These are phyloP conservation scores for Adineta ricciae DNA, from an alignment of 2,888 invertebrate species.

Conservation along the genomic window DNA sequence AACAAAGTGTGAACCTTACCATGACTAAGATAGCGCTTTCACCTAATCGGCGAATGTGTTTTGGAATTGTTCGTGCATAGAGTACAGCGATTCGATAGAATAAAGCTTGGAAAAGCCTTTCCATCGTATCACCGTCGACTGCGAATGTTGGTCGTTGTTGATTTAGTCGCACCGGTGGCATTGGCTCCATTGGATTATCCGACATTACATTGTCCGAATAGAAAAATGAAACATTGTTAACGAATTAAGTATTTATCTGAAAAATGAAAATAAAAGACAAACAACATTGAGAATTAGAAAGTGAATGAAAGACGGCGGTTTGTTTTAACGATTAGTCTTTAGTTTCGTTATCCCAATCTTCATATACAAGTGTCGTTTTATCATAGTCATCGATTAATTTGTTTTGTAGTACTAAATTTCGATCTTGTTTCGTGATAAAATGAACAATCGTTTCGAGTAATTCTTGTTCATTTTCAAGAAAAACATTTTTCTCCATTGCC, in stretches of 20 bases:
- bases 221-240: background rate
- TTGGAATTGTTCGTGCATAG: slow-evolving; percentile 77
- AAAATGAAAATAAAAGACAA: background rate
- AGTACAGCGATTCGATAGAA: slow-evolving; percentile 79
- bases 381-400: background rate
- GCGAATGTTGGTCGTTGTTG: background rate
- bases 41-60: slow-evolving; percentile 67
- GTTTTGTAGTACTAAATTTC: background rate
- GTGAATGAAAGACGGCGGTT: background rate
- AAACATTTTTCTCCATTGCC: background rate
- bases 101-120: slow-evolving; percentile 81
- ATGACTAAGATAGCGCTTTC: slow-evolving; percentile 72
- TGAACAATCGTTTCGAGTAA: background rate
- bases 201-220: background rate
- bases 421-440: slow-evolving; percentile 8
- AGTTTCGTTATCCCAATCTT: background rate
- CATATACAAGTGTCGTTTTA: background rate
- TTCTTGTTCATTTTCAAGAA: background rate
- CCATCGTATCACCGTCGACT: background rate
- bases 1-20: slow-evolving; percentile 37
- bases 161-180: background rate
- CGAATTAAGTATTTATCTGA: background rate
- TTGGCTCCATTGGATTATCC: background rate
- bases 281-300: background rate
- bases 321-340: background rate